Base-by-base conservation (phyloP, 2,797 vertebrate species). In the Anguilla obscura region DNA sequence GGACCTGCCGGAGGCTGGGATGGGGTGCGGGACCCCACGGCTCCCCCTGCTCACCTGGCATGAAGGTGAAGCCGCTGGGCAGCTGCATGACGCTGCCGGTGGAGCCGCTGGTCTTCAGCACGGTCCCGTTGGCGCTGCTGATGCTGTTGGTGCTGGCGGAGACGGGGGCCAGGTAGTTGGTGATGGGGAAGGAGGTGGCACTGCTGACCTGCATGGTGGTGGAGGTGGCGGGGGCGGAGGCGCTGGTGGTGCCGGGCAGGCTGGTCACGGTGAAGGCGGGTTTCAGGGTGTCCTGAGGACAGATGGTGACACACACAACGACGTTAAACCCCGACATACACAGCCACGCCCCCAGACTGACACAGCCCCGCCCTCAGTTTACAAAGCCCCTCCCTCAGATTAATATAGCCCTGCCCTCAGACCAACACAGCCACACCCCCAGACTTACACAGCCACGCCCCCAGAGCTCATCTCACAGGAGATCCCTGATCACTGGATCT, bases 131-230 rank as follows among this genome's bases (percentile, higher is more conserved):
- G 94, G 97, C 97, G 93, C 97, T 98, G 93, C 97, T 91, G 85
- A 94, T 97, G 95, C 95, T 95, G 93, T 95, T 96, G 94, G 95
- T 92, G 89, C 95, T 96, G 95, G 96, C 97, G 82, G 97, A 98
- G 90, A 97, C 96, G 0, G 98, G 98, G 0, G 98, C 97, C 97
- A 99, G 95, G 96, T 99, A 99, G 96, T 99, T 99, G 92, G 98
- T 99, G 96, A 99, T 99, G 92, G 98, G 98, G 91, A 98, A 99
- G 18, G 97, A 98, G n/a, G 97, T 94, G 30, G 98, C 97, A 0
- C 97, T 99, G 97, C 97, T 99, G 94, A 98, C 97, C 96, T 99
- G 98, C 98, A 99, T 99, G 95, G 97, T 98, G 92, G 98, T 99
- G 88, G 98, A 98, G 89, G 98, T 98, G 96, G 97, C 98, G 85